A percentile compares a stretch with the other conserved stretches of the same genome.
Evolutionary conservation across 1,140 invertebrate genomes (phyloP).

Genomic region (Tetranychus cinnabarinus): DNA sequence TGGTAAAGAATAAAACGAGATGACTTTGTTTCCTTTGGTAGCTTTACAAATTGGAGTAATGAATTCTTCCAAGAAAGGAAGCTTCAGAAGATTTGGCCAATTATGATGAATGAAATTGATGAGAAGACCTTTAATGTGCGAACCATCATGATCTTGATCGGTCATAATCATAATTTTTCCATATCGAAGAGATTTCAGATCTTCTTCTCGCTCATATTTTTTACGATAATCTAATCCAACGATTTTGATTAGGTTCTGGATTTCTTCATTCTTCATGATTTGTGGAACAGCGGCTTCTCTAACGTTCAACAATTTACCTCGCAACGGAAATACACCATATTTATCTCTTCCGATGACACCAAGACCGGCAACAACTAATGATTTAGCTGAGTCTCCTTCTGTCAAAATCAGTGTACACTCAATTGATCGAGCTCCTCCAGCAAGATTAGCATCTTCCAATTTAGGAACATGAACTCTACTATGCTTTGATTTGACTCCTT

Average conservation of each 20-base stretch:
- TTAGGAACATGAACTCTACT: conserved; percentile 88
- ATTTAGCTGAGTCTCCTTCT: conserved; percentile 99
- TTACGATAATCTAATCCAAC: conserved; percentile 80
- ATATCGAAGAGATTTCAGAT: conserved; percentile 77
- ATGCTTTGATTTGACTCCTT: conserved; percentile 62
- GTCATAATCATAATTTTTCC: conserved; percentile 99
- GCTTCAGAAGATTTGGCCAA: conserved; percentile 75
- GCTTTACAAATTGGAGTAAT: conserved; percentile 99
- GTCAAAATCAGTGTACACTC: conserved; percentile 91
- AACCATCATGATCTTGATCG: conserved; percentile 90
- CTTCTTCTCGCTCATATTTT: conserved; percentile 69
- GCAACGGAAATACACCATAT: conserved; percentile 91
- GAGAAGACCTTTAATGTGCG: conserved; percentile 93
- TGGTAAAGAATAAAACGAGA: conserved; percentile 84
- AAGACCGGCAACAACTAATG: conserved; percentile 84
- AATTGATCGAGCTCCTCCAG: conserved; percentile 48
- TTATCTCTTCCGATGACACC: conserved; percentile 82
- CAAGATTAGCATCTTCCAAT: conserved; percentile 95
- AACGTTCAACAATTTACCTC: conserved; percentile 95
- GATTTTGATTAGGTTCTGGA: conserved; percentile 92
- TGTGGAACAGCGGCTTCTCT: conserved; percentile 90
- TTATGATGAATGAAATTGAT: conserved; percentile 99
- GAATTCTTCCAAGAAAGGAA: conserved; percentile 74
- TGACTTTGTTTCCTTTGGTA: conserved; percentile 31
- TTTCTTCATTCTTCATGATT: conserved; percentile 92